These are phyloP conservation scores for Orthosia incerta DNA, from an alignment of 2,888 invertebrate species.

Conservation along the genomic window DNA sequence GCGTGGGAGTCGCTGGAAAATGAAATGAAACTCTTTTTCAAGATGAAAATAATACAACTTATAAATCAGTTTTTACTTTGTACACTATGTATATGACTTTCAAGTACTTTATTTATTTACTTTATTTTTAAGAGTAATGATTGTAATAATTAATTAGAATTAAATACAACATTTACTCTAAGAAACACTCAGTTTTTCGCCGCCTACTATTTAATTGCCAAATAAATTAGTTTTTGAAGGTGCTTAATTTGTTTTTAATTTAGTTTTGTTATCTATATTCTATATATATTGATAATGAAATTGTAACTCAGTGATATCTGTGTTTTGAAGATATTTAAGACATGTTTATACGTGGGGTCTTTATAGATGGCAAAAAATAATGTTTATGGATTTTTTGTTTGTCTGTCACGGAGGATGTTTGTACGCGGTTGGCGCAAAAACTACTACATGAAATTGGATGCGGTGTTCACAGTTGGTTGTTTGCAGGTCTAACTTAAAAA, in stretches of 20 bases:
- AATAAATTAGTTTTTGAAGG: slow-evolving; percentile 15
- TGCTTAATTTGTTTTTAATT: slow-evolving; percentile 19
- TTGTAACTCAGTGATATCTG: too few relatives aligned
- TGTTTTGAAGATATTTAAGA: too few relatives aligned
- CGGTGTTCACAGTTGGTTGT: too few relatives aligned
- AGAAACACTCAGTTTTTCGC: slow-evolving; percentile 1
- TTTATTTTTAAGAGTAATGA: not conserved
- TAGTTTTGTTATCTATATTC: not conserved
- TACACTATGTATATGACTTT: not conserved
- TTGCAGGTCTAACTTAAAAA: too few relatives aligned
- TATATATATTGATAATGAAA: too few relatives aligned
- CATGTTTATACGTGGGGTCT: too few relatives aligned
- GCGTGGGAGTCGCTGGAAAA: not conserved
- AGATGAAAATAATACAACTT: not conserved
- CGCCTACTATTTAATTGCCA: not conserved
- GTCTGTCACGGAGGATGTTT: too few relatives aligned
- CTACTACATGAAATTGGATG: too few relatives aligned
- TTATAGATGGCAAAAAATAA: too few relatives aligned
- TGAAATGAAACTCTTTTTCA: not conserved
- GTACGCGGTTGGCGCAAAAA: too few relatives aligned
- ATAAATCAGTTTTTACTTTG: not conserved
- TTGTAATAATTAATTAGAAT: slow-evolving; percentile 8
- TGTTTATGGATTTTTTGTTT: too few relatives aligned
- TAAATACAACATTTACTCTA: not conserved
- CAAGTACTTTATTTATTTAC: not conserved